phyloP scores from a whole-genome alignment of 2,797 vertebrate species.

The Liasis olivaceus region DNA sequence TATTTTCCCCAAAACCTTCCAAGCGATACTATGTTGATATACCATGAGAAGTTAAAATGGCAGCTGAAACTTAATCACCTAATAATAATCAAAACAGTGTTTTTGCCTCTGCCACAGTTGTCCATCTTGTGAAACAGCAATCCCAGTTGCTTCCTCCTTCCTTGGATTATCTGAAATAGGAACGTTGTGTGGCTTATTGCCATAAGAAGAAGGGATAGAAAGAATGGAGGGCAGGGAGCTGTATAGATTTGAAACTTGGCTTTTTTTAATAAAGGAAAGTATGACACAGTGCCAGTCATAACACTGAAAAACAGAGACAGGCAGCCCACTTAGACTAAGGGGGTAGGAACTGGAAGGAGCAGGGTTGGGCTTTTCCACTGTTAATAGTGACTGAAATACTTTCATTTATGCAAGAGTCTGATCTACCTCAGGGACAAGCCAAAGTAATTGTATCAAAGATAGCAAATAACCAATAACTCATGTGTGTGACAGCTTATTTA shows the following conservation, averaged over 20 bases:
- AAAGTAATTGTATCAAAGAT: not conserved
- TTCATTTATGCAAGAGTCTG: not conserved
- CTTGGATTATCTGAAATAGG: not conserved
- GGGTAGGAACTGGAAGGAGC: not conserved
- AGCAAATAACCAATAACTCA: not conserved
- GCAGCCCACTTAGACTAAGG: not conserved
- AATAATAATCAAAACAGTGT: not conserved
- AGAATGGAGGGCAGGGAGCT: not conserved
- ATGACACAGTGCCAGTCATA: not conserved
- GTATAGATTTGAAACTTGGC: too few relatives aligned
- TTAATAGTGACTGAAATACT: not conserved
- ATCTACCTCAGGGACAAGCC: not conserved
- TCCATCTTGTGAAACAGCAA: not conserved
- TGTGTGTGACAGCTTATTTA: not conserved
- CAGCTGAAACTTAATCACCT: not conserved
- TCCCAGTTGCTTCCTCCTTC: not conserved
- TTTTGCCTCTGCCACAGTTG: not conserved
- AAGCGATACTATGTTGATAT: not conserved
- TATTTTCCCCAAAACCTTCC: not conserved
- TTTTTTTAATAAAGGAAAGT: not conserved
- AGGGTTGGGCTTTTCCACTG: not conserved
- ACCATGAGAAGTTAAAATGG: not conserved
- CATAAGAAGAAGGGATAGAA: not conserved
- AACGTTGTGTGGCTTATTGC: not conserved
- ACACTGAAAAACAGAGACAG: not conserved